Conservation (phyloP, 2,797 vertebrate genomes). For the Meda fulgida region DNA sequence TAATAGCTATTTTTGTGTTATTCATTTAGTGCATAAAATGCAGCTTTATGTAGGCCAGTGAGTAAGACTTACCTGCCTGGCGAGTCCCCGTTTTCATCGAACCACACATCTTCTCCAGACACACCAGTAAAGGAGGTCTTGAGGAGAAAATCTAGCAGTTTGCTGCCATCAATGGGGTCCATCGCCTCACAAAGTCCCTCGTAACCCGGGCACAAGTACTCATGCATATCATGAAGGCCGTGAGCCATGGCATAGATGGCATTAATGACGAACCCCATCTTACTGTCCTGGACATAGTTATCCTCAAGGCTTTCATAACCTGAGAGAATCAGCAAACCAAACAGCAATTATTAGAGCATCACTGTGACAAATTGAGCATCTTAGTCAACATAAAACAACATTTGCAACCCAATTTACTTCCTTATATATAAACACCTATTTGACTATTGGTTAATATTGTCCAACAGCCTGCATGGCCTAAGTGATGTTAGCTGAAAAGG, state of each 20-base stretch:
- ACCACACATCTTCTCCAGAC: slow-evolving; percentile 97
- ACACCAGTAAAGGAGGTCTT: slow-evolving; percentile 93
- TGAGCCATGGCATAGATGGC: slow-evolving; percentile 99
- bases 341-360: neutral
- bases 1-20: slow-evolving; percentile 26
- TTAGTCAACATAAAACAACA: slow-evolving; percentile 29
- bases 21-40: slow-evolving; percentile 21
- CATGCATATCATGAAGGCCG: slow-evolving; percentile 95
- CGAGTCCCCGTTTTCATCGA: slow-evolving; percentile 96
- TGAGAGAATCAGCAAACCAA: slow-evolving; percentile 65
- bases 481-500: neutral
- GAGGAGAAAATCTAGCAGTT: slow-evolving; percentile 93
- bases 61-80: slow-evolving; percentile 89
- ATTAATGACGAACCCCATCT: slow-evolving; percentile 99
- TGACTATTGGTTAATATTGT: slow-evolving; percentile 3
- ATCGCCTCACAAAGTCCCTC: slow-evolving; percentile 93
- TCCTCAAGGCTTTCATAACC: slow-evolving; percentile 96
- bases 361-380: neutral
- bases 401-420: slow-evolving; percentile 1
- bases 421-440: neutral
- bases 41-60: slow-evolving; percentile 27
- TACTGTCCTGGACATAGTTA: slow-evolving; percentile 98
- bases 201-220: slow-evolving; percentile 86
- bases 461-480: slow-evolving; percentile 1
- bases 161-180: slow-evolving; percentile 96